Percentiles rank a stretch among this genome's conserved stretches.
phyloP scores from a whole-genome alignment of 2,888 invertebrate species.

The Pheosia gnoma region DNA sequence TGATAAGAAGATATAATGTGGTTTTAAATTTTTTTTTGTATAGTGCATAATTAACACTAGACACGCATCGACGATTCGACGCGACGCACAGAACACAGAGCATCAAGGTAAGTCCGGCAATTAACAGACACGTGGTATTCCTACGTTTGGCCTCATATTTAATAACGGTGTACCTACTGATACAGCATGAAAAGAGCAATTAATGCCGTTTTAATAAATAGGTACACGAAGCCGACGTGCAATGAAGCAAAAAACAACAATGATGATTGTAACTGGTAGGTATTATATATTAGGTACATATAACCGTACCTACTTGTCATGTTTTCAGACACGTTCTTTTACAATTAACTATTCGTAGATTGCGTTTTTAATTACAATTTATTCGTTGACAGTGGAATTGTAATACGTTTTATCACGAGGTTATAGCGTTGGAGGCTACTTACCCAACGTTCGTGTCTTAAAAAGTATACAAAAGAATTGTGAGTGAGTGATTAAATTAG shows the following conservation, averaged over 20 bases:
- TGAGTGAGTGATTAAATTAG: conserved; percentile 28
- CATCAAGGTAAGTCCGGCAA: background rate
- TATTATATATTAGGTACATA: background rate
- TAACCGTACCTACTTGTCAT: background rate
- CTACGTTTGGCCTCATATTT: background rate
- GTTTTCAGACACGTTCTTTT: background rate
- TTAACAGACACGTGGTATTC: background rate
- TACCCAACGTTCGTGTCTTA: conserved; percentile 1
- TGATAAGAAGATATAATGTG: no score
- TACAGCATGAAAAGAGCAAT: conserved; percentile 4
- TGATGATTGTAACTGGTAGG: background rate
- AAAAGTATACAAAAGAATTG: conserved; percentile 32
- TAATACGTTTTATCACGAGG: background rate
- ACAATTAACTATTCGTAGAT: background rate
- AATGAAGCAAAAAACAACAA: conserved; percentile 3
- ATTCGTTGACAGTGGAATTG: background rate
- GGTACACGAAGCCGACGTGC: background rate
- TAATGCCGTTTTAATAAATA: background rate
- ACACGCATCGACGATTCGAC: no score
- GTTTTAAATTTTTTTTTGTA: no score
- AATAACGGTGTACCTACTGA: conserved; percentile 9
- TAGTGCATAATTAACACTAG: no score
- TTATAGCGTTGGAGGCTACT: background rate
- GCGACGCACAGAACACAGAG: no score
- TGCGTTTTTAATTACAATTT: conserved; percentile 1